Conservation (phyloP, 2,113 vertebrate genomes). For the Peromyscus leucopus region DNA sequence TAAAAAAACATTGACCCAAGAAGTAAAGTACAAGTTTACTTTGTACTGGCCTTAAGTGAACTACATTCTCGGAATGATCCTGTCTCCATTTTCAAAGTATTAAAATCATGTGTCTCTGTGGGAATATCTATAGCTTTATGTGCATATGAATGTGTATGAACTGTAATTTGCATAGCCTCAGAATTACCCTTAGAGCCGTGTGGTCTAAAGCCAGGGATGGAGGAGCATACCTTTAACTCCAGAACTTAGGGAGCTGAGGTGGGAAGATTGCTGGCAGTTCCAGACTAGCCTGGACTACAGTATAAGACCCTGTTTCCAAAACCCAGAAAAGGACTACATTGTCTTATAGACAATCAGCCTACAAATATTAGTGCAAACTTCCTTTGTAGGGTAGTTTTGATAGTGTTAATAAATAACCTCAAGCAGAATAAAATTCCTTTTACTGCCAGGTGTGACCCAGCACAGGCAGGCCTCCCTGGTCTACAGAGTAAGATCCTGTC, state of each 20-base stretch:
- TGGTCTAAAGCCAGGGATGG: not conserved
- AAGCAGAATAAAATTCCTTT: conserved; percentile 52
- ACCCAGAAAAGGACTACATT: not conserved
- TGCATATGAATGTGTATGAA: not conserved
- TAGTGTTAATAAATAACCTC: conserved; percentile 44
- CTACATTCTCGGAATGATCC: conserved; percentile 25
- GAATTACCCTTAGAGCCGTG: not conserved
- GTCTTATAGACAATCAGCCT: conserved; percentile 45
- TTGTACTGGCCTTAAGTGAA: not conserved
- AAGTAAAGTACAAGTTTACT: not conserved
- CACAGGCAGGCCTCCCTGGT: not conserved
- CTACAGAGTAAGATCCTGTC: not conserved
- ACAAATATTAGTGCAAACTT: conserved; percentile 19
- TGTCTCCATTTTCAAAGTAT: conserved; percentile 48
- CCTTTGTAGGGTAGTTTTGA: conserved; percentile 35
- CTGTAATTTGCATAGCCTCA: not conserved
- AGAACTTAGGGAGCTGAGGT: not conserved
- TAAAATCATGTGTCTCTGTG: conserved; percentile 18
- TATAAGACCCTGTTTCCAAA: not conserved
- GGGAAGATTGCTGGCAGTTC: not conserved
- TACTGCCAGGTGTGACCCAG: not conserved
- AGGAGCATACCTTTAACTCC: not conserved
- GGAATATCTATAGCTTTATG: not conserved
- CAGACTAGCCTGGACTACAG: not conserved
- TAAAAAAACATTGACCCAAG: conserved; percentile 45